These are phyloP conservation scores for Cardiocondyla obscurior DNA, from an alignment of 1,140 invertebrate genomes.

Conservation along the genomic window DNA sequence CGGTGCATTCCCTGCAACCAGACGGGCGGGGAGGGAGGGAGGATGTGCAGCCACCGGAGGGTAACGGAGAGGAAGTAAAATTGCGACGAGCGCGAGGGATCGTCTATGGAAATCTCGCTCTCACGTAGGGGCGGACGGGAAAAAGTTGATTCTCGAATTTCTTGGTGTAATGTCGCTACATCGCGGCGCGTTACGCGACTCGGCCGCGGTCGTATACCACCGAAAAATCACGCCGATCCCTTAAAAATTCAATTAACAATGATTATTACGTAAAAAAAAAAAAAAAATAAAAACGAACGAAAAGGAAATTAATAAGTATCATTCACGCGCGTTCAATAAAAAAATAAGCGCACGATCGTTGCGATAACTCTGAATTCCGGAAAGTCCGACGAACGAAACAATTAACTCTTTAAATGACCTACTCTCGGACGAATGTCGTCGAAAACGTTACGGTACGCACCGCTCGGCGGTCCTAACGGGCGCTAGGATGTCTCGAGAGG, in stretches of 20 bases:
- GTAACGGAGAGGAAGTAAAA: constrained; percentile 57
- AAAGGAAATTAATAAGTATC: too few species aligned
- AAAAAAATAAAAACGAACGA: too few species aligned
- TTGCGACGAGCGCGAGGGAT: constrained; percentile 60
- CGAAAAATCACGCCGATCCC: not conserved
- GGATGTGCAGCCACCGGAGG: constrained; percentile 47
- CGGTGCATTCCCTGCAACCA: constrained; percentile 56
- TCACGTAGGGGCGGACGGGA: constrained; percentile 19
- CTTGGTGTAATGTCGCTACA: not conserved
- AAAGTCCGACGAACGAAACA: not conserved
- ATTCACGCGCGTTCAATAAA: not conserved
- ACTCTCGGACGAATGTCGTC: not conserved
- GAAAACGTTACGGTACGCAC: constrained; percentile 30
- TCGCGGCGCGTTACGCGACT: not conserved
- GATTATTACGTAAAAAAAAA: not conserved
- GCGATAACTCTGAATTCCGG: too few species aligned
- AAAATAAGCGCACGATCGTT: not conserved
- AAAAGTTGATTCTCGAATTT: constrained; percentile 46
- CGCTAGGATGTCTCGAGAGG: constrained; percentile 46
- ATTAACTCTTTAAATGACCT: not conserved
- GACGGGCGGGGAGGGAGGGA: constrained; percentile 6
- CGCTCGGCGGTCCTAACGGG: not conserved
- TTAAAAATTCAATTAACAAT: not conserved
- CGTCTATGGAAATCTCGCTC: constrained; percentile 64
- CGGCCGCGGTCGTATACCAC: not conserved